Evolutionary conservation across 2,113 vertebrate species (phyloP).

Genomic region (Lichenostomus cassidix): DNA sequence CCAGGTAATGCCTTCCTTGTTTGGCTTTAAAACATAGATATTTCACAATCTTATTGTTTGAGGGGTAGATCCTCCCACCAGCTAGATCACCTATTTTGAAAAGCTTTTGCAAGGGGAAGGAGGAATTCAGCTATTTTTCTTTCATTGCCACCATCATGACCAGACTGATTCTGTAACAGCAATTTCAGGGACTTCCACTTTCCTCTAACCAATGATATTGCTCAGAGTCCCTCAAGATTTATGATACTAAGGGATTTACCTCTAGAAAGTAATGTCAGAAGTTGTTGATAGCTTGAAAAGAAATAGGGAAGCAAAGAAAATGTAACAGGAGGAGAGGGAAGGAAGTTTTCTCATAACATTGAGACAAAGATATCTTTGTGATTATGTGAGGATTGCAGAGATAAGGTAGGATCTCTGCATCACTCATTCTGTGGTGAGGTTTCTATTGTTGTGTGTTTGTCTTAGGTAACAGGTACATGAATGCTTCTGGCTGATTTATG

Average conservation of each 20-base stretch:
- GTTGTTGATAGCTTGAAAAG: background rate
- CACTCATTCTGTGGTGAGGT: background rate
- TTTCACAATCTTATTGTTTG: background rate
- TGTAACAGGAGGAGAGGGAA: background rate
- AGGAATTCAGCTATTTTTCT: background rate
- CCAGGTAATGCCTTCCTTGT: constrained; percentile 71
- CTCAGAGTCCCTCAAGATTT: background rate
- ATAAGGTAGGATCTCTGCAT: background rate
- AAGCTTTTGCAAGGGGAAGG: background rate
- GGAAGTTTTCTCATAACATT: background rate
- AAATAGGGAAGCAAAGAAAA: background rate
- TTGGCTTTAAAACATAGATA: background rate
- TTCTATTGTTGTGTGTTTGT: background rate
- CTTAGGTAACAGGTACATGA: background rate
- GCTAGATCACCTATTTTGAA: background rate
- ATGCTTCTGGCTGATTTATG: background rate
- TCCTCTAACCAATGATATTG: background rate
- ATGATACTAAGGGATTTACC: background rate
- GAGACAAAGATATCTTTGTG: background rate
- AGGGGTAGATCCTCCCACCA: background rate
- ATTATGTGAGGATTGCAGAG: background rate
- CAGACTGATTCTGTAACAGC: background rate
- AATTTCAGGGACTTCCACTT: background rate
- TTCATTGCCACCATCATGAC: background rate
- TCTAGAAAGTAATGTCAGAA: background rate